Percentiles rank a stretch among this genome's conserved stretches.
Evolutionary conservation across 2,888 invertebrate species (phyloP).

Genomic region (Acrocera orbiculus): DNA sequence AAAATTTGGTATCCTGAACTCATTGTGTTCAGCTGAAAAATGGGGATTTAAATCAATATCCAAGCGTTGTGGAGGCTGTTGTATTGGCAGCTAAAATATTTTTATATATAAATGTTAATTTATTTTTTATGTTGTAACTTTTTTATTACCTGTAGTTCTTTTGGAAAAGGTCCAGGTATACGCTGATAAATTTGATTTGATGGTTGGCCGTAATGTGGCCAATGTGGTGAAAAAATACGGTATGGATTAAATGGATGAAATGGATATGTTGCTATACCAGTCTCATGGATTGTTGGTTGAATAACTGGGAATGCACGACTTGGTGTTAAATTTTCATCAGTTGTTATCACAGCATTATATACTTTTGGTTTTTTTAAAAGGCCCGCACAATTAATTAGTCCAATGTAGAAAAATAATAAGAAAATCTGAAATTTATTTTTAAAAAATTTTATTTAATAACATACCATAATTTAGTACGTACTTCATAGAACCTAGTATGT

Average conservation of each 20-base stretch:
- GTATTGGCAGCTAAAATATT: slow-evolving; percentile 10
- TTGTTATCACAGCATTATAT: slow-evolving; percentile 63
- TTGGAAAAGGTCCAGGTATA: slow-evolving; percentile 3
- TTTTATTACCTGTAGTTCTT: neutral
- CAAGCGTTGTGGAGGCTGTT: slow-evolving; percentile 6
- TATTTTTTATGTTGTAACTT: neutral
- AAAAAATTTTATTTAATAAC: neutral
- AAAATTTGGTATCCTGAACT: no score
- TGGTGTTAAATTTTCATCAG: slow-evolving; percentile 56
- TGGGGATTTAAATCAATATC: slow-evolving; percentile 6
- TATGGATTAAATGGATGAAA: slow-evolving; percentile 25
- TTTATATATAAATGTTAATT: neutral
- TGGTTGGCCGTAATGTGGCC: slow-evolving; percentile 20
- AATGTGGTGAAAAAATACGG: slow-evolving; percentile 21
- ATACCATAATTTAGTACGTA: no score
- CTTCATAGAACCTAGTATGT: no score
- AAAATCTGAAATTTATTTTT: neutral
- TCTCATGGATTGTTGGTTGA: slow-evolving; percentile 50
- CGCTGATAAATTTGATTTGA: neutral
- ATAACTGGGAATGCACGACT: slow-evolving; percentile 58
- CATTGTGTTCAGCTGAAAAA: no score
- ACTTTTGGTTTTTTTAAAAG: slow-evolving; percentile 52
- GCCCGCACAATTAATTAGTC: slow-evolving; percentile 26
- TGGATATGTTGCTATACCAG: slow-evolving; percentile 33
- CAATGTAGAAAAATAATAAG: no score